Base-by-base conservation (phyloP, 2,888 invertebrate genomes). In the Anagyrus pseudococci region DNA sequence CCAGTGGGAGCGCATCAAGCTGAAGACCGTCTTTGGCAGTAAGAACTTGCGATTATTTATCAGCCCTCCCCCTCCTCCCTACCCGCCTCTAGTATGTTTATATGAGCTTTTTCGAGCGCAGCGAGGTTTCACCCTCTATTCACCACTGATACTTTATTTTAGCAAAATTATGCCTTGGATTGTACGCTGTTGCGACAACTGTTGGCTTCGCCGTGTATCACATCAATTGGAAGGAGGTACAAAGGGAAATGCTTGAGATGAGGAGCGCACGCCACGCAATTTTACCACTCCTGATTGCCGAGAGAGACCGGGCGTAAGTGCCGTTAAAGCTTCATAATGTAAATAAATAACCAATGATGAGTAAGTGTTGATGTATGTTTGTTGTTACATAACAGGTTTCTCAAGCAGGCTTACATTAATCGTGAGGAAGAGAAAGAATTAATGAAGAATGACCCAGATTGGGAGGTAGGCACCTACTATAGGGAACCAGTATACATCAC, bases 381-480 rank as follows among this genome's bases (percentile, higher is more conserved):
- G 15, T 37, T 48, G 19, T 62, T 58, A n/a, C 56, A 52, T 29
- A 26, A 72, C 69, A 87, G 87, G 57, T 82, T 81, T 73, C 77
- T 97, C 77, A 93, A 91, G 74, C 92, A 94, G 73, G 73, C 93
- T 40, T 85, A 91, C 56, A 85, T 84, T 62, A 93, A 94, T 80
- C 86, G 94, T 17, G 94, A 94, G 17, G 91, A 91, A 68, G 97
- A 97, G 81, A 85, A 85, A 1, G 88, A 92, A 59, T 83, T 97
- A 33, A 98, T 98, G 97, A 88, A 88, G 69, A 88, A 96, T 80
- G 93, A 94, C 15, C 90, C 92, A 62, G 92, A 91, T 69, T 97
- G 97, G 97, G 88, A 91, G 84, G 89, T 91, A 6, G 98, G 97
- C 49, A 96, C 93, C 1, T 92, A 88, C 81, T 94, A 89, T 70